phyloP scores from a whole-genome alignment of 2,797 vertebrate genomes.

The Rhinella marina region DNA sequence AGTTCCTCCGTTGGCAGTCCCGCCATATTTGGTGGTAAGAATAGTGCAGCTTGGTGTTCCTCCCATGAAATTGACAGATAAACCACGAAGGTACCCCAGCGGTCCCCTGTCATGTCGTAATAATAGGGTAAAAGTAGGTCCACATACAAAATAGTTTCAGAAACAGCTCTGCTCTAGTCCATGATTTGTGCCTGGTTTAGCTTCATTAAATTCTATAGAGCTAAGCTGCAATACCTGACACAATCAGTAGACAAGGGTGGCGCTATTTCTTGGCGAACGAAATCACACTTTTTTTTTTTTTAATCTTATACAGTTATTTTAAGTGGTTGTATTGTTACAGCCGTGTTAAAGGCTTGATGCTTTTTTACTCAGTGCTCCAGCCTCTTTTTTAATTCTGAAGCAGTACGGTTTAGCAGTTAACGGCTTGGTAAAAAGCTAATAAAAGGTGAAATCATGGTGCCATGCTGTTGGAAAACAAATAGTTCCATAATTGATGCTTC shows the following conservation, averaged over 20 bases:
- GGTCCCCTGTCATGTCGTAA: too few relatives aligned
- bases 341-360: background rate
- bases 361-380: background rate
- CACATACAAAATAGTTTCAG: too few relatives aligned
- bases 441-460: constrained; percentile 39
- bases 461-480: constrained; percentile 37
- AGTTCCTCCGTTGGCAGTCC: too few relatives aligned
- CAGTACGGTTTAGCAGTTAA: background rate
- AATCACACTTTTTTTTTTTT: background rate
- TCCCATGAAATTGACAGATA: too few relatives aligned
- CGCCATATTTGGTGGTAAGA: too few relatives aligned
- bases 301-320: background rate
- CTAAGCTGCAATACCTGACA: background rate
- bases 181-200: background rate
- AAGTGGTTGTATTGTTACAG: background rate
- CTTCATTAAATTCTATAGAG: too few relatives aligned
- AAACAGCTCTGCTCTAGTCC: background rate
- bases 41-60: too few relatives aligned
- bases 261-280: too few relatives aligned
- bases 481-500: constrained; percentile 44
- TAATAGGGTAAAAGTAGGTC: too few relatives aligned
- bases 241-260: background rate
- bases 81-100: too few relatives aligned
- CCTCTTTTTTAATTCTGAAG: background rate
- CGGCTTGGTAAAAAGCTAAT: constrained; percentile 9